Evolutionary conservation across 2,797 vertebrate species (phyloP).

Genomic region (Siniperca undulata): DNA sequence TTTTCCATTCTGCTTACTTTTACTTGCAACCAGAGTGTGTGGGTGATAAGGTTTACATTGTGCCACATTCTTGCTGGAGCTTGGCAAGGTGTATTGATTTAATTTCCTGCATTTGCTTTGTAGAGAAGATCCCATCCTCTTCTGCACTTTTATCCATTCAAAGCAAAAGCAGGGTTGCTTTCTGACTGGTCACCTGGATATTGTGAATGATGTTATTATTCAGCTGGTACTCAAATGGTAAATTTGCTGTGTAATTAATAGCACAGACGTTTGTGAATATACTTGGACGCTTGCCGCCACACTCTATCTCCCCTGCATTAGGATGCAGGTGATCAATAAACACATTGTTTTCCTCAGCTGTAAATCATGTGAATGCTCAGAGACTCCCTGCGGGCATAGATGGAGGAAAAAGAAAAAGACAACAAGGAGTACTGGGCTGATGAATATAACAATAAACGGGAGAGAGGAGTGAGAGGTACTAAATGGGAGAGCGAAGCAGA

Average conservation of each 20-base stretch:
- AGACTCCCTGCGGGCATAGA: constrained; percentile 36
- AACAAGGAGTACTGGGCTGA: constrained; percentile 32
- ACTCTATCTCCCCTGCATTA: constrained; percentile 22
- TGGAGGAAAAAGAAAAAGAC: constrained; percentile 33
- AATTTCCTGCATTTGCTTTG: constrained; percentile 52
- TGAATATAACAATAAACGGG: constrained; percentile 49
- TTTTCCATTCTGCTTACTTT: constrained; percentile 45
- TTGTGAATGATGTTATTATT: constrained; percentile 7
- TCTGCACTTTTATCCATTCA: constrained; percentile 2
- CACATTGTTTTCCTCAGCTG: constrained; percentile 41
- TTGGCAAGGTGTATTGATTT: constrained; percentile 51
- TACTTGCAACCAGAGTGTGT: constrained; percentile 27
- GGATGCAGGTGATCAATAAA: constrained; percentile 63
- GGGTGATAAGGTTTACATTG: constrained; percentile 42
- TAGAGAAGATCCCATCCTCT: constrained; percentile 27
- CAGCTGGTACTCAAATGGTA: constrained; percentile 6
- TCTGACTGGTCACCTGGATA: constrained; percentile 33
- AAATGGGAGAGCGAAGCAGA: constrained; percentile 27
- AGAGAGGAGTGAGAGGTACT: constrained; percentile 16
- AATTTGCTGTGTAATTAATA: constrained; percentile 29
- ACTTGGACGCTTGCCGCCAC: constrained; percentile 5
- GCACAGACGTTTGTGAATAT: constrained; percentile 20
- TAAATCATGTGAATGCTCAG: constrained; percentile 45
- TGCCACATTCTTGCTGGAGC: constrained; percentile 19
- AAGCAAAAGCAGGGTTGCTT: not conserved